A percentile compares a stretch with the other conserved stretches of the same genome.
These are phyloP conservation scores for Rhodinocichla rosea DNA, from an alignment of 2,113 vertebrate species.

Conservation along the genomic window DNA sequence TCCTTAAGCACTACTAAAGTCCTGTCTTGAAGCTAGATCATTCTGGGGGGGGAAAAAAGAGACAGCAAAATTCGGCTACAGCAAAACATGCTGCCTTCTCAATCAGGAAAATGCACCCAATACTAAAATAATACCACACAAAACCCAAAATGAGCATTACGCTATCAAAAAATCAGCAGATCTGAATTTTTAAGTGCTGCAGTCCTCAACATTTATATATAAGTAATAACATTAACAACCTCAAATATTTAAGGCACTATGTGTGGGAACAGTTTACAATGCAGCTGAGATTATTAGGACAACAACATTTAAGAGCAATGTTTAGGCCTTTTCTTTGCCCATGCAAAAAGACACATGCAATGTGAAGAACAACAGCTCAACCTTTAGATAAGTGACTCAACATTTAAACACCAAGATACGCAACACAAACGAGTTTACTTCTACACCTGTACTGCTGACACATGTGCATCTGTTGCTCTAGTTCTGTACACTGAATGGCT, in stretches of 20 bases:
- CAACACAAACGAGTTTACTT: constrained; percentile 88
- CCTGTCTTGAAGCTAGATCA: constrained; percentile 88
- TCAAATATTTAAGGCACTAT: constrained; percentile 99
- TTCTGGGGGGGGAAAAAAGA: constrained; percentile 62
- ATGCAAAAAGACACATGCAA: constrained; percentile 99
- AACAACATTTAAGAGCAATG: constrained; percentile 92
- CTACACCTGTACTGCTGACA: constrained; percentile 86
- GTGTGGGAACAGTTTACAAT: constrained; percentile 98
- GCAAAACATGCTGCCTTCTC: constrained; percentile 86
- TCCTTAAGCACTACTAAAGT: constrained; percentile 89
- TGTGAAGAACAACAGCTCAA: constrained; percentile 88
- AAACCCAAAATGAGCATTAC: constrained; percentile 84
- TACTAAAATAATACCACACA: constrained; percentile 87
- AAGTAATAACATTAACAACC: constrained; percentile 98
- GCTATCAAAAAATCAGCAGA: constrained; percentile 86
- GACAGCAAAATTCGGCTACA: constrained; percentile 85
- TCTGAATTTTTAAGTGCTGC: constrained; percentile 98
- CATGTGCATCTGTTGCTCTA: constrained; percentile 91
- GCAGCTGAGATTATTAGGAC: constrained; percentile 95
- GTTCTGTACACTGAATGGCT: constrained; percentile 95
- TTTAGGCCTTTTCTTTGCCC: constrained; percentile 86
- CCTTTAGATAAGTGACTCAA: constrained; percentile 87
- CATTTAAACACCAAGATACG: constrained; percentile 89
- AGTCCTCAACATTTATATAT: constrained; percentile 96
- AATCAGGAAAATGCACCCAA: constrained; percentile 78